Conservation (phyloP, 2,797 vertebrate species). For the Poecilia gillii region DNA sequence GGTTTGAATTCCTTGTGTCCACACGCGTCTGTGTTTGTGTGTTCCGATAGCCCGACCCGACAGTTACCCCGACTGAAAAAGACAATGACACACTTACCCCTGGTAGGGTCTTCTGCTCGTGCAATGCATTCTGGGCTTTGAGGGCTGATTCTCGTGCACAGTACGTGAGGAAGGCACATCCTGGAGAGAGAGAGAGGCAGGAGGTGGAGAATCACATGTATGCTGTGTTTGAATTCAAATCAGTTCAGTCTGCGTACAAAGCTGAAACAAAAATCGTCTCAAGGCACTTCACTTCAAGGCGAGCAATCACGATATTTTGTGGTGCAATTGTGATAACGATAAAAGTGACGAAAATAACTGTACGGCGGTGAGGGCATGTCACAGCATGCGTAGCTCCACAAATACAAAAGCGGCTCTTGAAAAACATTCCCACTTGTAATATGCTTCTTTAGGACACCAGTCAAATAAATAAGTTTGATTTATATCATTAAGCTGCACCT, state of each 20-base stretch:
- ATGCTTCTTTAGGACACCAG: no score
- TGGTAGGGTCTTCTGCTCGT: constrained; percentile 93
- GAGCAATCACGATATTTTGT: no score
- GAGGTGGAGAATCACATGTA: constrained; percentile 7
- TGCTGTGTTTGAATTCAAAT: not conserved
- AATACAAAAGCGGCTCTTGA: no score
- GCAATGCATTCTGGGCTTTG: constrained; percentile 93
- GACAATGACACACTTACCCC: constrained; percentile 85
- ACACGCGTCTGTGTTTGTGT: constrained; percentile 34
- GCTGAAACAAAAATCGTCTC: not conserved
- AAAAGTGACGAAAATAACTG: no score
- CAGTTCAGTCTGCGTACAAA: not conserved
- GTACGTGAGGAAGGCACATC: constrained; percentile 93
- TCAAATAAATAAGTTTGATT: no score
- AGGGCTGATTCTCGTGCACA: constrained; percentile 92
- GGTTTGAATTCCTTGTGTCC: constrained; percentile 58
- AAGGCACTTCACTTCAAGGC: not conserved
- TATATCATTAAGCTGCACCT: no score
- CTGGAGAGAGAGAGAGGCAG: constrained; percentile 65
- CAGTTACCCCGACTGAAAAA: constrained; percentile 33
- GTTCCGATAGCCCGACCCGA: constrained; percentile 31
- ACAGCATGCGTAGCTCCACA: no score
- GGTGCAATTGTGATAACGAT: no score
- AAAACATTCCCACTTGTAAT: no score
- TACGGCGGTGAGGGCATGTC: no score